These are phyloP conservation scores for Neosilurus mollespiculum DNA, from an alignment of 2,797 vertebrate species.

Conservation along the genomic window DNA sequence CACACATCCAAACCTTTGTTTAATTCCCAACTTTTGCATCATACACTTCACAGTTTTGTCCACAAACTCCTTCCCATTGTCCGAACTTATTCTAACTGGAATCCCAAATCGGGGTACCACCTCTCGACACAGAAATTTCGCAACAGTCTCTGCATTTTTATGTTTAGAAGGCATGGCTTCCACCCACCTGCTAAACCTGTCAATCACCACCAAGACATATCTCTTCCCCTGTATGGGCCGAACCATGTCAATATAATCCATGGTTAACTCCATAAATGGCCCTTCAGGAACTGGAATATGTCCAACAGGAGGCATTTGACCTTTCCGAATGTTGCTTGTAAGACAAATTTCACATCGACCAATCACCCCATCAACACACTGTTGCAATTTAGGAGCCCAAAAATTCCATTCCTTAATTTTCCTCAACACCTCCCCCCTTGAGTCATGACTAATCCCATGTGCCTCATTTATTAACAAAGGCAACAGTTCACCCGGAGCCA, in stretches of 20 bases:
- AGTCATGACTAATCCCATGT: too few species aligned
- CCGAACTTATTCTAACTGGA: neutral
- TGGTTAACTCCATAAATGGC: constrained; percentile 22
- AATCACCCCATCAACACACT: neutral
- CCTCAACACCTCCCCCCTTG: too few species aligned
- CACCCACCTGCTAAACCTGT: too few species aligned
- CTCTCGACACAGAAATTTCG: neutral
- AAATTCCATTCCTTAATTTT: neutral
- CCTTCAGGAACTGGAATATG: constrained; percentile 27
- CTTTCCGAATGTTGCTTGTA: constrained; percentile 12
- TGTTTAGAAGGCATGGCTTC: neutral
- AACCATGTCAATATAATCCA: constrained; percentile 28
- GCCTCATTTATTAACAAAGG: too few species aligned
- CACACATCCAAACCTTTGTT: neutral
- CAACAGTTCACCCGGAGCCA: too few species aligned
- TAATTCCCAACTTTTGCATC: neutral
- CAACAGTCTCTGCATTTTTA: neutral
- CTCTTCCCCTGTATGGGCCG: neutral
- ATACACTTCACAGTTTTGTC: neutral
- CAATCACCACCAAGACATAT: constrained; percentile 1
- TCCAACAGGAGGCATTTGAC: neutral
- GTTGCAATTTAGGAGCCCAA: neutral
- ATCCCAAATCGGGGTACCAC: neutral
- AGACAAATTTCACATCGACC: neutral
- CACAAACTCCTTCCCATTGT: neutral